These are phyloP conservation scores for Temnothorax ravouxi DNA, from an alignment of 2,888 invertebrate genomes.

Conservation along the genomic window DNA sequence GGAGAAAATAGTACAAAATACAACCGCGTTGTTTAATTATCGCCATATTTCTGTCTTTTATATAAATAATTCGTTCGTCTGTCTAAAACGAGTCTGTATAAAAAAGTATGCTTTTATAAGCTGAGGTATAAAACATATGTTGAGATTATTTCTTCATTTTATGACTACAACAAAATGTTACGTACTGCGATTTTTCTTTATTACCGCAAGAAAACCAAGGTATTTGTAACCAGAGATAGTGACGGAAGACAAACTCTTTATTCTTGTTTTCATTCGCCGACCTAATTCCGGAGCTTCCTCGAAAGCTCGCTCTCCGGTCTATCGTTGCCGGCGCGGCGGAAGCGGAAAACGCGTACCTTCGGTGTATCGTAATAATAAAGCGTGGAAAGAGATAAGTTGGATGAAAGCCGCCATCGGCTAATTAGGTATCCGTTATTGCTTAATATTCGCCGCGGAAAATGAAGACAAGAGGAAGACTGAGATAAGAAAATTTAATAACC, in stretches of 20 bases:
- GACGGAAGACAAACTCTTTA: constrained; percentile 41
- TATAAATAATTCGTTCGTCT: neutral
- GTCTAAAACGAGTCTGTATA: neutral
- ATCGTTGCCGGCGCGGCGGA: constrained; percentile 1
- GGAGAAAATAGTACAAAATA: neutral
- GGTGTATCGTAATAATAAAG: constrained; percentile 25
- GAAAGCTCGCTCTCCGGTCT: constrained; percentile 22
- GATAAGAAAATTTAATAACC: constrained; percentile 35
- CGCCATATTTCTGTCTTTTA: neutral
- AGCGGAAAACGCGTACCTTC: neutral
- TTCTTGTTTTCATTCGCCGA: constrained; percentile 39
- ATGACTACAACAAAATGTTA: constrained; percentile 4
- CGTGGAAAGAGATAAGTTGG: constrained; percentile 37
- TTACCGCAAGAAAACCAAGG: constrained; percentile 11
- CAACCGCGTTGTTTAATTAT: neutral
- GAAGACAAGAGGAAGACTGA: neutral
- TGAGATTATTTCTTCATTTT: constrained; percentile 15
- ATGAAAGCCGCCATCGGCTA: constrained; percentile 23
- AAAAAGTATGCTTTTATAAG: neutral
- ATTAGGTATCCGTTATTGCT: constrained; percentile 47
- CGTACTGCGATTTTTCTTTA: constrained; percentile 20
- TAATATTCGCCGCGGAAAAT: constrained; percentile 28
- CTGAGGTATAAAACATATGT: neutral
- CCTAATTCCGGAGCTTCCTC: constrained; percentile 36
- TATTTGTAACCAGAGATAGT: constrained; percentile 15